Conservation (phyloP, 2,797 vertebrate genomes). For the Eulemur coronatus region DNA sequence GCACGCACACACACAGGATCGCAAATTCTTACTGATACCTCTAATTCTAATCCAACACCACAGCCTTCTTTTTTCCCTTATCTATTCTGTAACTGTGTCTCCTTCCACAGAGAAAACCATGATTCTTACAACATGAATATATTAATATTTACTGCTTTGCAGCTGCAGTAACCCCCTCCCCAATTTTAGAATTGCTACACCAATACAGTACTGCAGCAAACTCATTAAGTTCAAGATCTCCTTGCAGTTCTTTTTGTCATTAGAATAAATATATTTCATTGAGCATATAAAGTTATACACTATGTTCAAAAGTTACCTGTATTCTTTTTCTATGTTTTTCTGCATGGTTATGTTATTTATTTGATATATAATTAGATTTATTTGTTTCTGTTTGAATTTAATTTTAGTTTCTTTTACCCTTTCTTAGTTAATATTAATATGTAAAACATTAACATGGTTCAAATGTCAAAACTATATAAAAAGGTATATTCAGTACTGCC, state of each 20-base stretch:
- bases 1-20: neutral
- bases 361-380: neutral
- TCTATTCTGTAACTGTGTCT: neutral
- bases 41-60: neutral
- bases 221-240: neutral
- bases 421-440: neutral
- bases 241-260: neutral
- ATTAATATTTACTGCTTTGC: neutral
- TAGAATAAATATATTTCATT: neutral
- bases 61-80: neutral
- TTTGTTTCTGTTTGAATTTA: constrained; percentile 19
- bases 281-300: neutral
- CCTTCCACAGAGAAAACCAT: neutral
- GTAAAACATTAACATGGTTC: neutral
- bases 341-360: neutral
- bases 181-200: neutral
- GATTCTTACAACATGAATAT: neutral
- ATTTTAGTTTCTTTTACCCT: neutral
- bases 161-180: neutral
- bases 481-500: neutral
- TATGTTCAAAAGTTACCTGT: neutral
- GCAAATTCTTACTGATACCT: neutral
- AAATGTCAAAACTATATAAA: constrained; percentile 13
- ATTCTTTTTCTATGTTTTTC: neutral
- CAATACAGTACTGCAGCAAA: neutral